Conservation (phyloP, 2,113 vertebrate species). For the Xyliphius kryptos region DNA sequence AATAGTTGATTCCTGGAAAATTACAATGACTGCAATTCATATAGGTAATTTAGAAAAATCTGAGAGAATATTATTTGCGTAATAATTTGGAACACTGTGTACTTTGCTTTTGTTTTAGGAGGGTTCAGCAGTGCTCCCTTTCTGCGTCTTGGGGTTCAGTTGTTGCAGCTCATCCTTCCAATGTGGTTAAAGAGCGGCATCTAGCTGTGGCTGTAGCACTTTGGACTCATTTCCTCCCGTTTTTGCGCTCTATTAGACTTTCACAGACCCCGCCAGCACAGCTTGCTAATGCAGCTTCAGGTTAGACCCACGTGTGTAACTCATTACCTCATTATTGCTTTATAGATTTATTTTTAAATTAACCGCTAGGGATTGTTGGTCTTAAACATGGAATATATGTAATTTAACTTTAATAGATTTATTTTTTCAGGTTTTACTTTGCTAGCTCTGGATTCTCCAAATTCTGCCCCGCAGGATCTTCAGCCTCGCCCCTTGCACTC, state of each 20-base stretch:
- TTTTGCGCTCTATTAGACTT: conserved; percentile 80
- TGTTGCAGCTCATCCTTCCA: conserved; percentile 55
- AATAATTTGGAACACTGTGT: too few species aligned
- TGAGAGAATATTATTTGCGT: too few species aligned
- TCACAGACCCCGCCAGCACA: conserved; percentile 74
- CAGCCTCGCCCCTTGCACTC: conserved; percentile 81
- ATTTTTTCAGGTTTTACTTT: conserved; percentile 93
- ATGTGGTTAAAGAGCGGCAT: conserved; percentile 84
- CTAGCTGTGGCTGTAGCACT: conserved; percentile 80
- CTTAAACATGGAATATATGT: too few species aligned
- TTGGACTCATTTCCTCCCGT: conserved; percentile 90
- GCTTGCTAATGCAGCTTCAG: conserved; percentile 88
- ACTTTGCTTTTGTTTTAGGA: too few species aligned
- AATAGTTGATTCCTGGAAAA: too few species aligned
- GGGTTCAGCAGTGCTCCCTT: conserved; percentile 67
- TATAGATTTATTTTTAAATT: too few species aligned
- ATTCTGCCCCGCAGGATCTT: conserved; percentile 79
- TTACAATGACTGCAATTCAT: too few species aligned
- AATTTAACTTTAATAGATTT: too few species aligned
- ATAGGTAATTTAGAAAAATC: too few species aligned
- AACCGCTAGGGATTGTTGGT: too few species aligned
- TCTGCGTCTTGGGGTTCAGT: conserved; percentile 32
- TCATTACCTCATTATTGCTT: too few species aligned
- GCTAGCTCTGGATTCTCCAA: conserved; percentile 81
- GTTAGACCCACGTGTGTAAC: too few species aligned